Percentiles rank a stretch among this genome's conserved stretches.
phyloP scores from a whole-genome alignment of 2,888 invertebrate species.

The Clostera curtula region DNA sequence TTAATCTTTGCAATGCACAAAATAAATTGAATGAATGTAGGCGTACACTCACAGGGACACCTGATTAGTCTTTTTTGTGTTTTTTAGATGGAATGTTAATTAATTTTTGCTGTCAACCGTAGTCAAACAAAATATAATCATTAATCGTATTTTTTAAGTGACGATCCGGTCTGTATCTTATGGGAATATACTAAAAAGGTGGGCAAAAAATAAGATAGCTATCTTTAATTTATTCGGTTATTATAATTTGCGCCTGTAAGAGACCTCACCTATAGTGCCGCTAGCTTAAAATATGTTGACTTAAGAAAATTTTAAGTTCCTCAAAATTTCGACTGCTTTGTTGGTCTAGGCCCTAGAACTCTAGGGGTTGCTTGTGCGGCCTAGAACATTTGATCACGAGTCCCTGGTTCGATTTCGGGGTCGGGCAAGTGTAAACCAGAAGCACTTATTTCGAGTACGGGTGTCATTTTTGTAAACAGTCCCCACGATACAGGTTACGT shows the following conservation, averaged over 20 bases:
- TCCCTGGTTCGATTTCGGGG: no score
- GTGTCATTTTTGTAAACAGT: no score
- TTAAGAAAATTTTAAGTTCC: no score
- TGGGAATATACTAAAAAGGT: constrained; percentile 14
- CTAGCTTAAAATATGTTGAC: no score
- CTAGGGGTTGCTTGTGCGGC: no score
- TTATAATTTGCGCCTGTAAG: constrained; percentile 8
- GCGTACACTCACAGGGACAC: constrained; percentile 56
- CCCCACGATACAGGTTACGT: no score
- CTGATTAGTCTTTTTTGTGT: constrained; percentile 60
- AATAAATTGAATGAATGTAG: constrained; percentile 64
- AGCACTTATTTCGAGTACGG: no score
- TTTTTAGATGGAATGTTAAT: constrained; percentile 70
- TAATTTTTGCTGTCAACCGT: constrained; percentile 69
- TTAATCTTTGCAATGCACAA: constrained; percentile 52
- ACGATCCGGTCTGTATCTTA: constrained; percentile 27
- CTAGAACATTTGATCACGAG: no score
- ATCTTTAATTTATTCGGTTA: constrained; percentile 9
- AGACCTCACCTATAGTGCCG: constrained; percentile 3
- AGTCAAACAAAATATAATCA: constrained; percentile 64
- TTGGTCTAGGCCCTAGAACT: no score
- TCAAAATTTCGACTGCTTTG: no score
- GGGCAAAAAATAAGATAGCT: constrained; percentile 16
- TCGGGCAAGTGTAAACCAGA: no score
- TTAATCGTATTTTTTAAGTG: constrained; percentile 51